Base-by-base conservation (phyloP, 2,797 vertebrate species). In the Ispidina picta region DNA sequence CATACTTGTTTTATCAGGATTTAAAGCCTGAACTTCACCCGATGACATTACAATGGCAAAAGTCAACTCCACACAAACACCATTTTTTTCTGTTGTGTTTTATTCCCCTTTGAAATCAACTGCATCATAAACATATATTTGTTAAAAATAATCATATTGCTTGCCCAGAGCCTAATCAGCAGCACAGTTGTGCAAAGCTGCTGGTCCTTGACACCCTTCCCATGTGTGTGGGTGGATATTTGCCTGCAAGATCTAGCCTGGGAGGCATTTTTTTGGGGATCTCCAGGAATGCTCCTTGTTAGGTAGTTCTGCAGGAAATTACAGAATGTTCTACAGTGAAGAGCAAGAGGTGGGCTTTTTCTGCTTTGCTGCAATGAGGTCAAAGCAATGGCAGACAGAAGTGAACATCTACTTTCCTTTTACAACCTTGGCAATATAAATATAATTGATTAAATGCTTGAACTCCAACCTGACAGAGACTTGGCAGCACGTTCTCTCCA, bases 401-500 rank as follows among this genome's bases (percentile, higher is more conserved):
- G 56, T 83, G 68, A 55, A 44, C 21, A 63, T 63, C 26, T 88
- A 39, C 86, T 95, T 92, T 86, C 71, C 78, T 95, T 95, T 91
- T 49, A 96, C 76, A 89, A 5, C 56, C 39, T 92, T 94, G 94
- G 94, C 78, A 86, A 62, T 84, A 74, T 51, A 75, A 79, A 69
- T 35, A 43, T 54, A 51, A 88, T 80, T 81, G 91, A 96, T 96
- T 86, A 83, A 95, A 92, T 7, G 83, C 89, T 92, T 92, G 63
- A 87, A 80, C 89, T 94, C 89, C 88, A 83, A 82, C 73, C 43
- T 8, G 15, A 89, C 58, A 70, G 22, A 76, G 69, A 80, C 84
- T 83, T 96, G 94, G 93, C 94, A 95, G 73, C 79, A 49, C n/a
- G 33, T 35, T 90, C 86, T 72, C 94, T 96, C 81, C 83, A 15